Evolutionary conservation across 1,140 invertebrate genomes (phyloP), one percentile per base, ranked within the genome.

Genomic region (Zophobas atratus): DNA sequence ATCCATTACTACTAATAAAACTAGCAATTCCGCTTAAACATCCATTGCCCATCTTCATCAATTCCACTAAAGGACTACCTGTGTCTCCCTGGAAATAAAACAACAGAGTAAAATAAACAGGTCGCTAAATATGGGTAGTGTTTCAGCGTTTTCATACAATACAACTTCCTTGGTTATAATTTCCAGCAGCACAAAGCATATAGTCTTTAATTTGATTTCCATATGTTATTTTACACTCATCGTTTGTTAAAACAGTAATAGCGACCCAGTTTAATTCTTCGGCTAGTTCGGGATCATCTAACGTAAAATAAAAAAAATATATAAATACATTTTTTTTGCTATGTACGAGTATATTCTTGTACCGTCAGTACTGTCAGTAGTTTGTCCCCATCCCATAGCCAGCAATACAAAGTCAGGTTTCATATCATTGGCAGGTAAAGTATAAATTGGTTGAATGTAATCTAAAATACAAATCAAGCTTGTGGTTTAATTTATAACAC

Each of bases 91-190:
- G n/a, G 33, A 67, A 67, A 67, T 57, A 1, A 20, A 20, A 41
- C n/a, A 4, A 35, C 1, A 8, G 2, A 6, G 6, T 1, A 46
- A 46, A 4, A 46, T 6, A 33, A 60, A 60, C 35, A 39, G 6
- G 6, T 0, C 8, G n/a, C 2, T 2, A 1, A 46, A 46, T 4
- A 32, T 36, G 4, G 43, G 38, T 67, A 8, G 8, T 46, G 3
- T 46, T 3, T 8, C 3, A 46, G 8, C 20, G 3, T 46, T 46
- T 46, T 46, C 8, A 46, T 32, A 67, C 60, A 67, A 67, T 8
- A 43, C 60, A 67, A 32, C n/a, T 67, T 67, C 60, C 60, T 67
- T 67, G 38, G n/a, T 32, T 67, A 20, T 67, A 67, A 43, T 67
- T 46, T 8, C 43, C 43, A 46, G 43, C 43, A 46, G 43, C 8